Evolutionary conservation across 30 jellyfish, hydroid and myxozoan species (phyloP).

Genomic region (Sanderia malayensis): DNA sequence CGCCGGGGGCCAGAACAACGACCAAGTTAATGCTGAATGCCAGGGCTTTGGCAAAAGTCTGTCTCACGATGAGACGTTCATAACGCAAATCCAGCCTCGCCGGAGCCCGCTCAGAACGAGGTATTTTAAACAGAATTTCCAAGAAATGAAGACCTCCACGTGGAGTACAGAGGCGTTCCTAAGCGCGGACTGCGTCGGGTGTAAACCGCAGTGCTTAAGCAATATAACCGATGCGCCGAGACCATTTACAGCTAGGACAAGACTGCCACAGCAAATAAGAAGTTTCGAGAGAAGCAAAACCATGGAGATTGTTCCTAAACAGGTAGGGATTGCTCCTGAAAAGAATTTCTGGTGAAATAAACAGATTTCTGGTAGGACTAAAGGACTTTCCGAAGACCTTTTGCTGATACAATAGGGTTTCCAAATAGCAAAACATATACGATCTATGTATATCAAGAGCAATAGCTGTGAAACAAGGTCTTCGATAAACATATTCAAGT

Average conservation of each 20-base stretch:
- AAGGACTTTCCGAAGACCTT: neutral
- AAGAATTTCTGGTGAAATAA: no score
- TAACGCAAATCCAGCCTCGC: neutral
- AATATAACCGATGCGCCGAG: neutral
- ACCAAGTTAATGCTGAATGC: neutral
- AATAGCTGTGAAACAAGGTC: no score
- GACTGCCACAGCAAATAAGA: neutral
- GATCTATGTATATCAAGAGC: no score
- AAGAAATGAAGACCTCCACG: neutral
- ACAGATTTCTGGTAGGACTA: neutral
- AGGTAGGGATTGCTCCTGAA: no score
- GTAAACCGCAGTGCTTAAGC: no score
- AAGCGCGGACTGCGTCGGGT: no score
- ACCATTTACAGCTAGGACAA: neutral
- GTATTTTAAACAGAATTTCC: neutral
- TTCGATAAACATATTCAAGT: no score
- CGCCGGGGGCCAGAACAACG: neutral
- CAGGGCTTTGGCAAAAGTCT: neutral
- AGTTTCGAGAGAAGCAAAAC: neutral
- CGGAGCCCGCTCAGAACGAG: neutral
- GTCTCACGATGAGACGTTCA: neutral
- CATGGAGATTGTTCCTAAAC: no score
- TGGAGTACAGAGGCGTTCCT: conserved; percentile 43
- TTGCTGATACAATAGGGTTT: neutral
- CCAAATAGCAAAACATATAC: no score